phyloP scores from a whole-genome alignment of 1,140 invertebrate genomes.

The Pentalonia nigronervosa region DNA sequence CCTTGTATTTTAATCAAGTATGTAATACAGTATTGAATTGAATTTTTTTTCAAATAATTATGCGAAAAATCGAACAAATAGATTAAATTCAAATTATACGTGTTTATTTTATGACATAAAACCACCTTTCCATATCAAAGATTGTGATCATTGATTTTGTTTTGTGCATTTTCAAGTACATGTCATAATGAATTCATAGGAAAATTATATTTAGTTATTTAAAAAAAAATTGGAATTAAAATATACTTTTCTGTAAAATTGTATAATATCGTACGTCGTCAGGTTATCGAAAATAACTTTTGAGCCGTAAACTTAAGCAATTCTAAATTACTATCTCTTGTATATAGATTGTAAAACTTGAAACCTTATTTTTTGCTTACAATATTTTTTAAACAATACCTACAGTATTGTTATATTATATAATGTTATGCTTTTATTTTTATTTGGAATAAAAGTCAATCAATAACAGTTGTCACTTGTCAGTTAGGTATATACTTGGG shows the following conservation, averaged over 20 bases:
- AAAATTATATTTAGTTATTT: neutral
- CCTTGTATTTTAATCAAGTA: neutral
- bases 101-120: constrained; percentile 14
- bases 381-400: neutral
- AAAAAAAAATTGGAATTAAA: neutral
- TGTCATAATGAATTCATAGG: neutral
- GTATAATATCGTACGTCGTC: neutral
- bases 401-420: neutral
- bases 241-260: neutral
- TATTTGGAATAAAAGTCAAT: neutral
- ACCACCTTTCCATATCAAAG: neutral
- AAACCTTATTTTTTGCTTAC: neutral
- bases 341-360: neutral
- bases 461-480: neutral
- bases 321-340: neutral
- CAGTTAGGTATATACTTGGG: neutral
- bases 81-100: neutral
- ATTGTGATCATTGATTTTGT: neutral
- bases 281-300: neutral
- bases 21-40: neutral
- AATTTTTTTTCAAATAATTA: neutral
- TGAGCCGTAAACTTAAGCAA: neutral
- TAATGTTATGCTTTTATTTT: neutral
- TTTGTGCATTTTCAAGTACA: neutral
- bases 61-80: neutral